Evolutionary conservation across 2,888 invertebrate genomes (phyloP).

Genomic region (Tanypteryx hageni): DNA sequence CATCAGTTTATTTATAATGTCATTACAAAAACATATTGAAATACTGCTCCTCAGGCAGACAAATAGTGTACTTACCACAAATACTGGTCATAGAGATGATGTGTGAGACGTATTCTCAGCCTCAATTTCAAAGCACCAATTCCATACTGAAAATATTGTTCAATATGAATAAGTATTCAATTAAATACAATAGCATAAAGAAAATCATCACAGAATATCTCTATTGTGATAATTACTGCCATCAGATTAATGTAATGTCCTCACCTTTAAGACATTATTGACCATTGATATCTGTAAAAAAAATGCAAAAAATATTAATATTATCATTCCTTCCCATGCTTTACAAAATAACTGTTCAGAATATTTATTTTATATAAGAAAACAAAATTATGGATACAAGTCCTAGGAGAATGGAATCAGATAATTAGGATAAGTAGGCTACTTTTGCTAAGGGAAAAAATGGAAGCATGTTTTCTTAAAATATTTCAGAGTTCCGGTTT

Average conservation of each 20-base stretch:
- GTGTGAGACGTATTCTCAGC: constrained; percentile 92
- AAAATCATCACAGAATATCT: constrained; percentile 28
- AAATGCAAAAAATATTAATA: constrained; percentile 38
- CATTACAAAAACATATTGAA: too few species aligned
- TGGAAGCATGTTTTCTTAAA: too few species aligned
- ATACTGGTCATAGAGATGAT: constrained; percentile 93
- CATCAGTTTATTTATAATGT: too few species aligned
- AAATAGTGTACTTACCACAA: constrained; percentile 83
- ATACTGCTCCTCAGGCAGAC: too few species aligned
- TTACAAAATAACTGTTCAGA: too few species aligned
- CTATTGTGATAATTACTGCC: background rate
- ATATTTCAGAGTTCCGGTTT: too few species aligned
- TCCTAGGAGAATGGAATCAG: background rate
- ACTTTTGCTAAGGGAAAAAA: too few species aligned
- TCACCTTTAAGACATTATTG: constrained; percentile 91
- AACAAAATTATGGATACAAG: constrained; percentile 39
- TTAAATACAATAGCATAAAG: constrained; percentile 60
- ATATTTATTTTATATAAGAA: background rate
- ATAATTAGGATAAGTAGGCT: background rate
- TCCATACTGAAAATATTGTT: constrained; percentile 81
- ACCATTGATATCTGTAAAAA: constrained; percentile 90
- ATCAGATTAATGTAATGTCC: constrained; percentile 67
- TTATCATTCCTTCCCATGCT: too few species aligned
- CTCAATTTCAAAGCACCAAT: constrained; percentile 94
- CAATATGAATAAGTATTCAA: background rate